Percentiles rank a stretch among this genome's conserved stretches.
phyloP scores from a whole-genome alignment of 2,113 vertebrate species.

The Ailurus styani region DNA sequence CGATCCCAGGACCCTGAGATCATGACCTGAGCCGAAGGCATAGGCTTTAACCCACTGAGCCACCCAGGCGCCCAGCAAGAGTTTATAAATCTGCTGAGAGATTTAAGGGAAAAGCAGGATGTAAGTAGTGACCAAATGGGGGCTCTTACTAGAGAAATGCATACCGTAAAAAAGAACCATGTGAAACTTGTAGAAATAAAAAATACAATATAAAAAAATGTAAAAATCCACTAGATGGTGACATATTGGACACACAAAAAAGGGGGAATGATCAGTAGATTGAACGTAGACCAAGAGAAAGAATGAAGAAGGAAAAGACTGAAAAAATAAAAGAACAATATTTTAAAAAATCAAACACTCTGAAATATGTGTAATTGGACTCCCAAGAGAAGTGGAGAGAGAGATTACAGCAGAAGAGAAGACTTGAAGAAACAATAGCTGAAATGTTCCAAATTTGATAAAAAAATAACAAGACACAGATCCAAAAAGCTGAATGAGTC shows the following conservation, averaged over 20 bases:
- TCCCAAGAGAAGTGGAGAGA: not conserved
- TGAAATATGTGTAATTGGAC: not conserved
- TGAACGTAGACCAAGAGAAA: not conserved
- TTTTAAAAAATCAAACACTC: not conserved
- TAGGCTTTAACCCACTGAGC: no score
- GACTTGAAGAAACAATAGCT: not conserved
- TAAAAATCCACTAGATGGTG: not conserved
- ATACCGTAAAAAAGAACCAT: not conserved
- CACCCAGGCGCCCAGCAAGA: no score
- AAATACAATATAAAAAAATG: not conserved
- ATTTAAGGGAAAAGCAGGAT: not conserved
- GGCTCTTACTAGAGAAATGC: not conserved
- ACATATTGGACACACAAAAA: not conserved
- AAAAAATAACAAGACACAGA: not conserved
- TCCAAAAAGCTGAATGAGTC: not conserved
- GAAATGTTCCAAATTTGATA: not conserved
- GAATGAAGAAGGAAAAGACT: not conserved
- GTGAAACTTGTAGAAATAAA: slow-evolving; percentile 10
- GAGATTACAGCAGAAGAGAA: not conserved
- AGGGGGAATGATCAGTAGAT: not conserved
- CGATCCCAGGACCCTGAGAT: no score
- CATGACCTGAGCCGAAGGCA: no score
- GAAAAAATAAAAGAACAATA: not conserved
- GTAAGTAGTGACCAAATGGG: not conserved
- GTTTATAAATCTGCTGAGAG: not conserved